Evolutionary conservation across 2,888 invertebrate species (phyloP).

Genomic region (Ophion ellenae): DNA sequence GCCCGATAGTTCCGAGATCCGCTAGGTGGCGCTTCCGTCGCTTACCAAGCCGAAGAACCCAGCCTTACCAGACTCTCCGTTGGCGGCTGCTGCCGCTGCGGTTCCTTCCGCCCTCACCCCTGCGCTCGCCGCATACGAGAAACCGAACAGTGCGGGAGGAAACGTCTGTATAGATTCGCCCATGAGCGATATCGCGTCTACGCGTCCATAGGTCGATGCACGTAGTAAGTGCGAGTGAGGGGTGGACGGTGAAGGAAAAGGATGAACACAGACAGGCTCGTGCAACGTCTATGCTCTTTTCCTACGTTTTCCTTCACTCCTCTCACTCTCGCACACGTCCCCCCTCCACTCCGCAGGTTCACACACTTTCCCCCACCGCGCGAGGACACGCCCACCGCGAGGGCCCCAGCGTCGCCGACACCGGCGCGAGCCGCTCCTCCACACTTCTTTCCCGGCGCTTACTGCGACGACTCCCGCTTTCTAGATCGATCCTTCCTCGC

Average conservation of each 20-base stretch:
- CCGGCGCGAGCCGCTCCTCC: conserved; percentile 35
- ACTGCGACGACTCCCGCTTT: conserved; percentile 84
- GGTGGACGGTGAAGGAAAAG: no score
- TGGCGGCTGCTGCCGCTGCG: conserved; percentile 31
- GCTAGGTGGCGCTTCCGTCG: conserved; percentile 61
- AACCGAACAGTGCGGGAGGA: conserved; percentile 7
- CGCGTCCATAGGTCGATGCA: not conserved
- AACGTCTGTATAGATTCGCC: not conserved
- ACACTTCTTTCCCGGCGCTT: conserved; percentile 72
- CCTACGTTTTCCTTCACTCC: no score
- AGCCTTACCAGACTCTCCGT: conserved; percentile 35
- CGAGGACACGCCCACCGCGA: conserved; percentile 38
- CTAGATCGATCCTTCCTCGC: conserved; percentile 82
- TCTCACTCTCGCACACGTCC: not conserved
- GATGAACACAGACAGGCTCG: no score
- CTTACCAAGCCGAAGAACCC: conserved; percentile 34
- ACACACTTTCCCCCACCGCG: not conserved
- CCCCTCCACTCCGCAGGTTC: not conserved
- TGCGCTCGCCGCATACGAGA: conserved; percentile 44
- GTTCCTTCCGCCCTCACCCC: not conserved
- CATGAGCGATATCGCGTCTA: not conserved
- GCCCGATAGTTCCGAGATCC: conserved; percentile 58
- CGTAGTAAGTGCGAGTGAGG: no score
- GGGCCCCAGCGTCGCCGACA: conserved; percentile 52
- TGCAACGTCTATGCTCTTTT: no score